These are phyloP conservation scores for Clostera curtula DNA, from an alignment of 2,888 invertebrate species.

Conservation along the genomic window DNA sequence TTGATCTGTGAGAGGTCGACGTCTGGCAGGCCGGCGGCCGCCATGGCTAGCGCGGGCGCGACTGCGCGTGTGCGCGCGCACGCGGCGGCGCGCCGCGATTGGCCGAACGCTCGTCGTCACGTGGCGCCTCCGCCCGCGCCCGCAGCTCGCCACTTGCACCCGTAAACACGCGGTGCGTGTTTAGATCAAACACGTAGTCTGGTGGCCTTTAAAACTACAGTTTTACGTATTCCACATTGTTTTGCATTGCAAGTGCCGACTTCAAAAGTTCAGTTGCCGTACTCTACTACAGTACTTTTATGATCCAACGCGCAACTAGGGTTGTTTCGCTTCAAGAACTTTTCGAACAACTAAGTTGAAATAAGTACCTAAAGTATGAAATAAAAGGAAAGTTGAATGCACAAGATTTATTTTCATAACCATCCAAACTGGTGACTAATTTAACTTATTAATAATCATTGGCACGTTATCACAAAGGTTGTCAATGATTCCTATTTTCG, in stretches of 20 bases:
- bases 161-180: constrained; percentile 37
- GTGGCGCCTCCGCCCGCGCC: constrained; percentile 30
- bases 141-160: constrained; percentile 21
- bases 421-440: constrained; percentile 27
- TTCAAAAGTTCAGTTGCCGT: constrained; percentile 22
- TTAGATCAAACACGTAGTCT: constrained; percentile 46
- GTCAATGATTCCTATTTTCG: constrained; percentile 58
- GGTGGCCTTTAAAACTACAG: constrained; percentile 48
- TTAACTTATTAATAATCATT: constrained; percentile 64
- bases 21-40: constrained; percentile 76
- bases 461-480: constrained; percentile 74
- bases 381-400: constrained; percentile 13
- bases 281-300: constrained; percentile 17
- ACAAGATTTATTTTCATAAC: constrained; percentile 32
- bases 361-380: constrained; percentile 4
- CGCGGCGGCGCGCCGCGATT: constrained; percentile 34
- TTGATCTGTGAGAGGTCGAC: constrained; percentile 85
- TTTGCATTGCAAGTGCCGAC: constrained; percentile 48
- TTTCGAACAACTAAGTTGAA: neutral
- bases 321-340: neutral
- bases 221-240: constrained; percentile 50
- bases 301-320: constrained; percentile 8
- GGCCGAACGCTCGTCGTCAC: constrained; percentile 40
- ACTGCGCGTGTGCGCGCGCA: constrained; percentile 66
- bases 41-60: constrained; percentile 74